Evolutionary conservation across 1,140 invertebrate species (phyloP).

Genomic region (Hycleus cichorii): DNA sequence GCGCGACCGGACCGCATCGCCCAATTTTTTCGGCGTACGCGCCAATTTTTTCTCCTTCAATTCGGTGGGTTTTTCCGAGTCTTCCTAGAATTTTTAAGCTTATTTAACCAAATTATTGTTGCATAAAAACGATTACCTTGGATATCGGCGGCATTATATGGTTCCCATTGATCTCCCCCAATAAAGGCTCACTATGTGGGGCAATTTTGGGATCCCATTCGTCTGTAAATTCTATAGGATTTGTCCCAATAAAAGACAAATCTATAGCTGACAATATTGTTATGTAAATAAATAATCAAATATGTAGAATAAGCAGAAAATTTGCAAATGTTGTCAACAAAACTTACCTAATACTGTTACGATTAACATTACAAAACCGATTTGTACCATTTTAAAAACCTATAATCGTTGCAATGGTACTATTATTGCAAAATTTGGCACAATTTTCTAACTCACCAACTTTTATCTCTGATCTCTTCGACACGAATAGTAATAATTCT

Average conservation of each 20-base stretch:
- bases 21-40: slow-evolving; percentile 20
- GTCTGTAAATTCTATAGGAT: slow-evolving; percentile 25
- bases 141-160: slow-evolving; percentile 20
- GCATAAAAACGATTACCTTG: neutral
- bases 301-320: too few relatives aligned
- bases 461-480: neutral
- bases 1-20: slow-evolving; percentile 26
- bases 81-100: neutral
- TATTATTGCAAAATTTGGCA: too few relatives aligned
- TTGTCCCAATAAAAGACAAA: slow-evolving; percentile 1
- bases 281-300: too few relatives aligned
- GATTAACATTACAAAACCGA: too few relatives aligned
- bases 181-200: slow-evolving; percentile 23
- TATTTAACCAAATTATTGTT: neutral
- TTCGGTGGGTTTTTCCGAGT: neutral
- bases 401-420: too few relatives aligned
- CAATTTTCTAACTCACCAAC: slow-evolving; percentile 2
- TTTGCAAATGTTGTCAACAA: too few relatives aligned
- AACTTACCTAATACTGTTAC: too few relatives aligned
- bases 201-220: slow-evolving; percentile 29
- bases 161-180: slow-evolving; percentile 12
- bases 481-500: neutral
- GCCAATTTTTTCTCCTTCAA: neutral
- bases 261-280: too few relatives aligned
- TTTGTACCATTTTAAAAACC: too few relatives aligned